Base-by-base conservation (phyloP, 2,888 invertebrate genomes). In the Slavum lentiscoides region DNA sequence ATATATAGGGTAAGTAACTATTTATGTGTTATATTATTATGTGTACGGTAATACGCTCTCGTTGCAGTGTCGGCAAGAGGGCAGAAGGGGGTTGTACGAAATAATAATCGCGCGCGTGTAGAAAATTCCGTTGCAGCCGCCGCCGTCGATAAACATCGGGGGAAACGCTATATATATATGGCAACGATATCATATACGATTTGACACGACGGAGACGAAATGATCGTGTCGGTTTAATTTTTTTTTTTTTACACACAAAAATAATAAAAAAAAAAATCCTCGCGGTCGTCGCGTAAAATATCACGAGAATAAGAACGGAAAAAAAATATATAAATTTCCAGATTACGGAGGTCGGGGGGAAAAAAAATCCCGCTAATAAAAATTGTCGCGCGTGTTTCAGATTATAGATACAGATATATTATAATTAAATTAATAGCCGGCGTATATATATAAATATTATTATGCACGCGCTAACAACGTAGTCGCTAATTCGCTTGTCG, bases 401-500 rank as follows among this genome's bases (percentile, higher is more conserved):
- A 76, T 76, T 75, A 70, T 59, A 76, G 23, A 68, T 68, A 76
- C 68, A 76, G 30, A 30, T 30, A 30, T 30, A 30, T 30, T 76
- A 76, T 76, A 68, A 76, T 76, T 76, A 75, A 59, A 75, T 75
- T 76, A 76, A 76, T 76, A 76, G 76, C 76, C 49, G 8, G 43
- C 59, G 76, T 15, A 30, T 30, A 30, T 2, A 30, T 2, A 30
- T 30, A 30, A 30, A 30, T 30, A 30, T 30, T 30, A 30, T 30
- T 19, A n/a, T 76, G 59, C 76, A 76, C 76, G 76, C 68, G 76
- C 76, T 67, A 74, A 68, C 76, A 68, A 76, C 68, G 43, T 76
- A 30, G 58, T 76, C 76, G 68, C 67, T 76, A 68, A 76, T 37
- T 68, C 68, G 30, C 30, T 30, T 15, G 76, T 76, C 68, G 76